Conservation (phyloP, 1,140 invertebrate species). For the Conopomorpha cramerella region DNA sequence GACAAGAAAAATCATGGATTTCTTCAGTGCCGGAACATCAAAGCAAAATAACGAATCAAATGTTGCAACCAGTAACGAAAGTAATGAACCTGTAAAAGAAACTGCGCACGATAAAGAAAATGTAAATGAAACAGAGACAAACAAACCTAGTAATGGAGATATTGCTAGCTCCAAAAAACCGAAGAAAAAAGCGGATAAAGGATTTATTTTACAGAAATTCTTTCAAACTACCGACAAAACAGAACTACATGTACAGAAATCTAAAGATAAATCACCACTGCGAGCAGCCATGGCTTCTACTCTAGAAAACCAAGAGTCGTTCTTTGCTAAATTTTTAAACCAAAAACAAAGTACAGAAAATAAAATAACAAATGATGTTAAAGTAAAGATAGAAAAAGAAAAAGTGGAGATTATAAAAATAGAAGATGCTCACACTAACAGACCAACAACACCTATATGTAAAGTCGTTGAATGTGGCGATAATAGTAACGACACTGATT, state of each 20-base stretch:
- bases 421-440: slow-evolving; percentile 1
- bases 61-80: slow-evolving; percentile 12
- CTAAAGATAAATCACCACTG: background rate
- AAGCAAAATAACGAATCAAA: slow-evolving; percentile 9
- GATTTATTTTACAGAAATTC: slow-evolving; percentile 26
- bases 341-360: slow-evolving; percentile 3
- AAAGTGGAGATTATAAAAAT: slow-evolving; percentile 1
- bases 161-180: slow-evolving; percentile 14
- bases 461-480: slow-evolving; percentile 22
- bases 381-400: slow-evolving; percentile 14
- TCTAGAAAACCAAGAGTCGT: slow-evolving; percentile 46
- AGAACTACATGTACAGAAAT: background rate
- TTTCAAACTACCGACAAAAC: slow-evolving; percentile 11
- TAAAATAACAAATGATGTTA: no score
- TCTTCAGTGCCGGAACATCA: slow-evolving; percentile 54
- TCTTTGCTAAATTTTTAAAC: slow-evolving; percentile 53
- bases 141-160: slow-evolving; percentile 24
- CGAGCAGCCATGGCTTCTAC: slow-evolving; percentile 16
- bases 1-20: slow-evolving; percentile 64
- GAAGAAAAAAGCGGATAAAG: no score
- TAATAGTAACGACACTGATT: slow-evolving; percentile 33
- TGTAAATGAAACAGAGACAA: no score
- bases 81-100: slow-evolving; percentile 12
- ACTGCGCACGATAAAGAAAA: no score
- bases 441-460: slow-evolving; percentile 15